Evolutionary conservation across 2,113 vertebrate species (phyloP).

Genomic region (Callospermophilus lateralis): DNA sequence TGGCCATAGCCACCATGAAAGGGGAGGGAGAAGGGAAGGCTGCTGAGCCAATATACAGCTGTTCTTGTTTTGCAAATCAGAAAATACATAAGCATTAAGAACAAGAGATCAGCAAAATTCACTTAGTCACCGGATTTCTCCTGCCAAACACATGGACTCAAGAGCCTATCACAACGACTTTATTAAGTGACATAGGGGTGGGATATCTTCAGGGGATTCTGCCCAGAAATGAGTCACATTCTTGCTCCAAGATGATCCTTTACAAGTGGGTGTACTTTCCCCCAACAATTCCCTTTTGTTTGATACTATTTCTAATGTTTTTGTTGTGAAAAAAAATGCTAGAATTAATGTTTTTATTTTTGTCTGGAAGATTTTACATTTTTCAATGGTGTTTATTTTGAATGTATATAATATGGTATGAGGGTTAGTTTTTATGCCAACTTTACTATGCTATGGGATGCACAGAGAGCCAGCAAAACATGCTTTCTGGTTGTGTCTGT

Average conservation of each 20-base stretch:
- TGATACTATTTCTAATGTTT: neutral
- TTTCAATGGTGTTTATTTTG: neutral
- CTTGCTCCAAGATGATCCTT: neutral
- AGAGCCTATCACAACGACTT: neutral
- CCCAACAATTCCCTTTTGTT: neutral
- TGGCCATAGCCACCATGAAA: no score
- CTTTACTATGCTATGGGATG: neutral
- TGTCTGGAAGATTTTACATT: neutral
- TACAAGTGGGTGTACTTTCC: neutral
- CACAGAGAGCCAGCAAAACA: neutral
- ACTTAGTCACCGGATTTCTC: neutral
- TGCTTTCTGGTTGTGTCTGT: neutral
- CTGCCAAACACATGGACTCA: neutral
- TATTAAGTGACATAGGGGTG: neutral
- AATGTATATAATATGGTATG: neutral
- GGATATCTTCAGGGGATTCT: neutral
- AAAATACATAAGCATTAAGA: neutral
- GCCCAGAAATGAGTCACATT: neutral
- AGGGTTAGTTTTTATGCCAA: neutral
- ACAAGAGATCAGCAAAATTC: neutral
- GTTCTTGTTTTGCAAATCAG: neutral
- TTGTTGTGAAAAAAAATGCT: neutral
- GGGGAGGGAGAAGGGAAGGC: no score
- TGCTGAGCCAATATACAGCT: neutral
- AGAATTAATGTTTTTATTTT: neutral